These are phyloP conservation scores for Neomorphus geoffroyi DNA, from an alignment of 2,797 vertebrate genomes.

Conservation along the genomic window DNA sequence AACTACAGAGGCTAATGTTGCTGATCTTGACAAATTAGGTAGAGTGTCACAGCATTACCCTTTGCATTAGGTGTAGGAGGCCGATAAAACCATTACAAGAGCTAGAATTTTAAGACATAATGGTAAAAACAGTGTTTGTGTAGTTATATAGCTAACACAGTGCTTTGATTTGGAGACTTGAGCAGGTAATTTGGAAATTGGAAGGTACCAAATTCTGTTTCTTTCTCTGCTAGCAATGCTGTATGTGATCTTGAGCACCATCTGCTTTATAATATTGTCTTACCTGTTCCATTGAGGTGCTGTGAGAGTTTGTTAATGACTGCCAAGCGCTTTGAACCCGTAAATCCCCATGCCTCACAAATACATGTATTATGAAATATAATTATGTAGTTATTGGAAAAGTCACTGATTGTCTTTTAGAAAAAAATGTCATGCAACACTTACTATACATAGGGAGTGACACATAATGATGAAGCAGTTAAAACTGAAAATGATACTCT, in stretches of 20 bases:
- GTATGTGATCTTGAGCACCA: neutral
- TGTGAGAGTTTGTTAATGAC: neutral
- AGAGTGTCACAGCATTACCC: neutral
- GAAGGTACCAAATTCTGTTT: neutral
- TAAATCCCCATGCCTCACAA: neutral
- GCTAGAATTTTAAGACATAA: neutral
- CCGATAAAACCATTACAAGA: neutral
- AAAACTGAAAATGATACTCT: constrained; percentile 55
- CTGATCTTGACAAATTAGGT: constrained; percentile 9
- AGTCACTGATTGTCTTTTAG: neutral
- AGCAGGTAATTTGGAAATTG: neutral
- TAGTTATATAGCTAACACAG: neutral
- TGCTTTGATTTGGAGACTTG: neutral
- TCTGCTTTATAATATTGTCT: neutral
- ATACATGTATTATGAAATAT: neutral
- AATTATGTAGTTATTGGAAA: constrained; percentile 30
- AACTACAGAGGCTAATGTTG: neutral
- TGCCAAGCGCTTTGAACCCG: neutral
- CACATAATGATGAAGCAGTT: constrained; percentile 40
- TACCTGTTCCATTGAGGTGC: neutral
- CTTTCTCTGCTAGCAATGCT: neutral
- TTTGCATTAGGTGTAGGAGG: neutral
- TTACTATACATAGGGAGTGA: neutral
- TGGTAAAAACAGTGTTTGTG: neutral
- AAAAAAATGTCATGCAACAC: neutral